Base-by-base conservation (phyloP, 2,888 invertebrate genomes). In the Synanthedon tipuliformis region DNA sequence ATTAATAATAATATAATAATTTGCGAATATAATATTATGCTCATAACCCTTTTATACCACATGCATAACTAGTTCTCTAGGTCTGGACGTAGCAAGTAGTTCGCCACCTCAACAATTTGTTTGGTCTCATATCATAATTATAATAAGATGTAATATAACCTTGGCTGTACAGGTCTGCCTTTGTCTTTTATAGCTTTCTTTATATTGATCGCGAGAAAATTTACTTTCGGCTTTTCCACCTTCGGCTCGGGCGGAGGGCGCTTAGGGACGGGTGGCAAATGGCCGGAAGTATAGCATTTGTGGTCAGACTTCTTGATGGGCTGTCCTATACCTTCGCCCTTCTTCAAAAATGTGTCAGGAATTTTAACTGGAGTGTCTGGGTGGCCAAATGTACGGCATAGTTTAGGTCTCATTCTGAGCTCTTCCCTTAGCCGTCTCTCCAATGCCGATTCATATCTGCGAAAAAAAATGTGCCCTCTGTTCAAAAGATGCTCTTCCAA, bases 301-400 rank as follows among this genome's bases (percentile, higher is more conserved):
- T 85, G 87, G 53, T 83, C 81, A 1, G 75, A 62, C 50, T 72
- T 73, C 55, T 83, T 85, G 10, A 74, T 50, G 0, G 83, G 84
- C 51, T 84, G 88, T 0, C 82, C 68, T 41, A 81, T 71, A 0
- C 91, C 90, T 41, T 89, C 75, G 15, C 90, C 88, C 65, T 92
- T 93, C 64, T 89, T 91, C 27, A 93, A 71, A 65, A 87, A 94
- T 4, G 90, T 71, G 2, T 88, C 81, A 0, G 93, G 92, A 15
- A 89, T 76, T 51, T 88, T 87, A 0, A 90, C 61, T 0, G 90
- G 90, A 7, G 89, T 88, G 61, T 91, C 89, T 1, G 93, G 90
- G 62, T 90, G 89, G 0, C 93, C 94, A 88, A 94, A 92, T 0
- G 91, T 92, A 50, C 89, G 89, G 61, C 88, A 89, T 1, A 81